Percentiles rank a stretch among this genome's conserved stretches.
Conservation (phyloP, 2,113 vertebrate genomes). For the Sceloporus tristichus region DNA sequence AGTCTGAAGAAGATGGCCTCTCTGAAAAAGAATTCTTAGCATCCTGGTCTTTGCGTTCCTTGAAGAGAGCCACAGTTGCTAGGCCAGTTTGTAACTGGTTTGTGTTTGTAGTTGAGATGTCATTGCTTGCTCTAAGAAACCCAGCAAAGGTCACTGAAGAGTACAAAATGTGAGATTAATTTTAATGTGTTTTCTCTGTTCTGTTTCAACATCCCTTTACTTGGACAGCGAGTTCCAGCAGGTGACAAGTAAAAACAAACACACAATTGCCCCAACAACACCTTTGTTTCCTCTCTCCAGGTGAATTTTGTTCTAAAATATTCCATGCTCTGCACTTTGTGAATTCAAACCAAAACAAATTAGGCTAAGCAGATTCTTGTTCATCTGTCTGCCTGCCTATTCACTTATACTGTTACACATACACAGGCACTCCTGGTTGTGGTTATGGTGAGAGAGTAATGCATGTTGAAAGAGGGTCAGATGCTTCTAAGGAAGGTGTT, state of each 20-base stretch:
- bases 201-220: constrained; percentile 26
- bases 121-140: constrained; percentile 14
- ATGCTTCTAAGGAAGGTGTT: background rate
- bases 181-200: constrained; percentile 37
- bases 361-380: background rate
- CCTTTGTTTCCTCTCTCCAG: background rate
- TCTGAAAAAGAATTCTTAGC: background rate
- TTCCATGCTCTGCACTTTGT: background rate
- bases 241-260: constrained; percentile 7
- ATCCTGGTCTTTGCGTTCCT: background rate
- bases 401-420: too few relatives aligned
- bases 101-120: constrained; percentile 13
- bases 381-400: too few relatives aligned
- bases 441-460: background rate
- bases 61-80: background rate
- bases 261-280: background rate
- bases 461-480: background rate
- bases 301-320: constrained; percentile 14
- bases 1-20: background rate
- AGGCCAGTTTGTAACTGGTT: constrained; percentile 1
- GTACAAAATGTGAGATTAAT: constrained; percentile 22
- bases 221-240: constrained; percentile 26
- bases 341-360: background rate
- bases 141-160: constrained; percentile 15
- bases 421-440: too few relatives aligned